phyloP scores from a whole-genome alignment of 2,888 invertebrate species.

The Orthosia cruda region DNA sequence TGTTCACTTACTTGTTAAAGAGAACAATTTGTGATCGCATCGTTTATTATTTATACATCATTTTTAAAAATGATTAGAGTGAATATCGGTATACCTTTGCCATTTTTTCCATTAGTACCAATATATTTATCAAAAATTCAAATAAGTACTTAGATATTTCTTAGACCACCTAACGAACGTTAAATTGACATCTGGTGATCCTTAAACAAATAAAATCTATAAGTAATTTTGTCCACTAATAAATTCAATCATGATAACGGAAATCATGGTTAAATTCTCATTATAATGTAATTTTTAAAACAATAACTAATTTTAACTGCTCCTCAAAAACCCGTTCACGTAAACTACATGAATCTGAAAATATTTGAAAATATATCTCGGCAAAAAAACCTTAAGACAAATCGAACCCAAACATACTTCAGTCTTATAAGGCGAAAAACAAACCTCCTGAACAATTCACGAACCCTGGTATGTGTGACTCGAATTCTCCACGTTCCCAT shows the following conservation, averaged over 20 bases:
- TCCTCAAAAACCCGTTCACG: not conserved
- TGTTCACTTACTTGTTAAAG: not conserved
- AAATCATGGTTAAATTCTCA: not conserved
- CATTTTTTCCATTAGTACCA: not conserved
- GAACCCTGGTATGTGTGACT: constrained; percentile 55
- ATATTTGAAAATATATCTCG: not conserved
- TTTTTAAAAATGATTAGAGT: not conserved
- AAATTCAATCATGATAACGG: not conserved
- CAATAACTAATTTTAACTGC: not conserved
- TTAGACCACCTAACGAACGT: not conserved
- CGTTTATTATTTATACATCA: not conserved
- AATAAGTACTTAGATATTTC: not conserved
- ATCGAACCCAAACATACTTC: not conserved
- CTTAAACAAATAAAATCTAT: too few relatives aligned
- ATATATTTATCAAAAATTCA: not conserved
- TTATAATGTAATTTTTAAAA: too few relatives aligned
- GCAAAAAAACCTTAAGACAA: not conserved
- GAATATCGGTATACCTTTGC: not conserved
- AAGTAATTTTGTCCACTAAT: not conserved
- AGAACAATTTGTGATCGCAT: not conserved
- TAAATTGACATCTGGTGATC: too few relatives aligned
- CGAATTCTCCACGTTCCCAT: constrained; percentile 69
- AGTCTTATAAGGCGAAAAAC: constrained; percentile 38
- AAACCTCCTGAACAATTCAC: constrained; percentile 34
- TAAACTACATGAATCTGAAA: too few relatives aligned